Evolutionary conservation across 1,140 invertebrate species (phyloP), one percentile per base, ranked within the genome.

Genomic region (Harlomillsia oculata): DNA sequence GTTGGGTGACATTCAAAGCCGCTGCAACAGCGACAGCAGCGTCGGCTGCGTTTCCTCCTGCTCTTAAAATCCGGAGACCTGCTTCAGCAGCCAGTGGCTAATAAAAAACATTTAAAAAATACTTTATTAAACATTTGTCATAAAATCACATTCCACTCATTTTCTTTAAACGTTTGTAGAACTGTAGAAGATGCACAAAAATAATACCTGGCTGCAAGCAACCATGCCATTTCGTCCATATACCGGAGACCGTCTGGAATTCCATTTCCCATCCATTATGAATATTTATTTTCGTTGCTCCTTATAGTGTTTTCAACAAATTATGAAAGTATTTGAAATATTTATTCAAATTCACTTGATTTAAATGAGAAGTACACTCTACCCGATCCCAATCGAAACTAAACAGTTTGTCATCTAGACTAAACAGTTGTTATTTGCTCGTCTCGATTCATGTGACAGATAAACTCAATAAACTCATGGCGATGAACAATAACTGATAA

Each of bases 11-110:
- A 60, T 69, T 70, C 1, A 75, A 59, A 1, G 70, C 72, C 26
- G 72, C 72, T 20, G 73, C 71, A 25, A 71, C 67, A 8, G 70
- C 73, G 18, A 75, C 51, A 14, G 72, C 72, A n/a, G 74, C 72
- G 67, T 75, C 74, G 11, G 73, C 72, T 18, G 74, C 74, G 68
- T 75, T 75, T 13, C 74, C 74, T 11, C 73, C 73, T 18, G 41
- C 36, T 55, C 70, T 67, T 25, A 75, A 58, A 41, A 75, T 71
- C 2, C 36, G 21, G 18, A 65, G 34, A 8, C 63, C 63, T 18
- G 56, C 56, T 46, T 65, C 56, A 25, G 52, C 49, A 14, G 59
- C 59, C 32, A 65, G 29, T 2, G 59, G 56, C 63, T 65, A 14
- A 8, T 20, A 20, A 16, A 41, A 14, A 41, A 5, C 2, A 14